phyloP scores from a whole-genome alignment of 2,888 invertebrate species.

The Bursaphelenchus okinawaensis region DNA sequence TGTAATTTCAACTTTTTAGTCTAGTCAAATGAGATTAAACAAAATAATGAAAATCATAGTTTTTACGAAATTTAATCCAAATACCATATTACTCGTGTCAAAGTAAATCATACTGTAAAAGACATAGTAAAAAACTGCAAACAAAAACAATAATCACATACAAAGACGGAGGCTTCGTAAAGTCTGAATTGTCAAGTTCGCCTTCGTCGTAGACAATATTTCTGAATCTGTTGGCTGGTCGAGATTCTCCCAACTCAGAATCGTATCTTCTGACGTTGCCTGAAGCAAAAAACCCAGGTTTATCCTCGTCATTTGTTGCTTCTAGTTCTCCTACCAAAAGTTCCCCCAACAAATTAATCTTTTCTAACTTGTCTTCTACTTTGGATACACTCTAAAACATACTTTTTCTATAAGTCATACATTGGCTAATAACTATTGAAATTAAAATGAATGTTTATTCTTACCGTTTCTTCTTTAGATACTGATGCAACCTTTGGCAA shows the following conservation, averaged over 20 bases:
- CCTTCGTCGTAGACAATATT: slow-evolving; percentile 44
- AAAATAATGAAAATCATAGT: neutral
- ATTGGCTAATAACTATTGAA: too few species aligned
- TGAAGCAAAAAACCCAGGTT: neutral
- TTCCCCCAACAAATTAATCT: neutral
- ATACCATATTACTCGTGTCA: too few species aligned
- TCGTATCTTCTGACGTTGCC: neutral
- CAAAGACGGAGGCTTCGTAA: slow-evolving; percentile 40
- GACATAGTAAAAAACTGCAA: too few species aligned
- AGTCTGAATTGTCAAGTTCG: slow-evolving; percentile 40
- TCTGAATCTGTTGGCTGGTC: slow-evolving; percentile 32
- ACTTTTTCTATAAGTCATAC: neutral
- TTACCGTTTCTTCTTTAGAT: neutral
- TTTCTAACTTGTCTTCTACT: neutral
- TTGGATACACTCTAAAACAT: neutral
- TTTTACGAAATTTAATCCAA: neutral
- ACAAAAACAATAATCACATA: slow-evolving; percentile 4
- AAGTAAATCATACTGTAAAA: too few species aligned
- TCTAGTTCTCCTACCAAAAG: neutral
- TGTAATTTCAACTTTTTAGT: too few species aligned
- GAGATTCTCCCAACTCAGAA: neutral
- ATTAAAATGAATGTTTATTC: too few species aligned
- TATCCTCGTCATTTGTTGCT: neutral
- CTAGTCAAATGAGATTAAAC: too few species aligned
- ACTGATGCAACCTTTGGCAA: neutral